Conservation (phyloP, 2,888 invertebrate species). For the Mechanitis mazaeus region DNA sequence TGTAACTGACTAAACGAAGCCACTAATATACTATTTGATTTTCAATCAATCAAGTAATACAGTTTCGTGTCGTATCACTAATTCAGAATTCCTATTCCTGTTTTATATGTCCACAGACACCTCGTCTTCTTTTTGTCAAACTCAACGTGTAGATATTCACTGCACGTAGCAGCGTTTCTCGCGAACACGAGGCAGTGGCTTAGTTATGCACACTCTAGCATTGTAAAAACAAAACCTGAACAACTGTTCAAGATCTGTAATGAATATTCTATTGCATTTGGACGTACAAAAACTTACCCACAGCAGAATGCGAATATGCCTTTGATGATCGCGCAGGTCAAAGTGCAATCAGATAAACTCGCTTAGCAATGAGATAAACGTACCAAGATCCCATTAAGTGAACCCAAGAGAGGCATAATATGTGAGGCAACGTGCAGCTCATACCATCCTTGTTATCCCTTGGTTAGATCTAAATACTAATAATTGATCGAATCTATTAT, state of each 20-base stretch:
- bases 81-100: no score
- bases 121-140: background rate
- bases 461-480: no score
- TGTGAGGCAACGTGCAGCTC: no score
- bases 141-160: background rate
- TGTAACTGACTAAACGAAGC: no score
- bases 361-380: background rate
- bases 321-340: constrained; percentile 33
- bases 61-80: no score
- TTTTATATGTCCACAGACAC: no score
- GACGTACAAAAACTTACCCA: constrained; percentile 22
- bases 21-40: no score
- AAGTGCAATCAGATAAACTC: constrained; percentile 32
- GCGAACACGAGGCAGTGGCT: constrained; percentile 5
- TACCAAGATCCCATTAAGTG: no score
- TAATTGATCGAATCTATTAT: no score
- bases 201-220: constrained; percentile 10
- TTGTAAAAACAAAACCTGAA: constrained; percentile 21
- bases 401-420: no score
- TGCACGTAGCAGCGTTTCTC: constrained; percentile 10
- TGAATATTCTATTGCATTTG: constrained; percentile 26
- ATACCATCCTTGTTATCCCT: no score
- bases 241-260: constrained; percentile 16
- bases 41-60: no score
- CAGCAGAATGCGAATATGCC: constrained; percentile 24